These are phyloP conservation scores for Chiroxiphia lanceolata DNA, from an alignment of 2,797 vertebrate genomes.

Conservation along the genomic window DNA sequence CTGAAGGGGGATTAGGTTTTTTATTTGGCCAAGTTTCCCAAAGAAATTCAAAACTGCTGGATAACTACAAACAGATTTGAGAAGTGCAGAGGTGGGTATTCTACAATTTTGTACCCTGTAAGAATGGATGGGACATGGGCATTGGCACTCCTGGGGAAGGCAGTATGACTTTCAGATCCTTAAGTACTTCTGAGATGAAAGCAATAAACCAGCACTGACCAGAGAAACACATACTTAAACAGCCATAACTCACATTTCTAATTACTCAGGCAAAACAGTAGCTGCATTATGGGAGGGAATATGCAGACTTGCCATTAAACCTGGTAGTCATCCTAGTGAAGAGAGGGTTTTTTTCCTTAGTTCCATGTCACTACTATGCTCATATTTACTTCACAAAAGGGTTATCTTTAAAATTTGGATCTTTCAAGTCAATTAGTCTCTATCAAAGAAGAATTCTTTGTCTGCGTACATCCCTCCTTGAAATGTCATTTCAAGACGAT, in stretches of 20 bases:
- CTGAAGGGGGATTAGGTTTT: background rate
- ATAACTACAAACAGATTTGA: background rate
- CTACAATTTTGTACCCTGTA: background rate
- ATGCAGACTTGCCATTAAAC: background rate
- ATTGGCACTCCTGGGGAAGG: background rate
- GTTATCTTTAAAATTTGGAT: background rate
- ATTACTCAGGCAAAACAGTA: background rate
- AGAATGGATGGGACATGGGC: background rate
- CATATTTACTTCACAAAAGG: background rate
- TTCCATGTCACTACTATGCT: background rate
- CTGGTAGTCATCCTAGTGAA: background rate
- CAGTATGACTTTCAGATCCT: background rate
- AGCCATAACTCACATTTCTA: background rate
- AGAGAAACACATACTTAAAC: background rate
- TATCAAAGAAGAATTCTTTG: background rate
- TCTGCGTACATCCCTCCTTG: background rate
- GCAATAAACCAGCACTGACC: background rate
- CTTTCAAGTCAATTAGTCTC: background rate
- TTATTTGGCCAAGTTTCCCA: background rate
- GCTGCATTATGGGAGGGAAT: background rate
- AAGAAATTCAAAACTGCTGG: background rate
- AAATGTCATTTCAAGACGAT: constrained; percentile 7
- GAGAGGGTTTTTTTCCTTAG: background rate
- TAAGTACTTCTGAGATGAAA: background rate
- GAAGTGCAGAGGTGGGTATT: background rate